Conservation (phyloP, 2,113 vertebrate genomes). For the Neolamprologus ventralis region DNA sequence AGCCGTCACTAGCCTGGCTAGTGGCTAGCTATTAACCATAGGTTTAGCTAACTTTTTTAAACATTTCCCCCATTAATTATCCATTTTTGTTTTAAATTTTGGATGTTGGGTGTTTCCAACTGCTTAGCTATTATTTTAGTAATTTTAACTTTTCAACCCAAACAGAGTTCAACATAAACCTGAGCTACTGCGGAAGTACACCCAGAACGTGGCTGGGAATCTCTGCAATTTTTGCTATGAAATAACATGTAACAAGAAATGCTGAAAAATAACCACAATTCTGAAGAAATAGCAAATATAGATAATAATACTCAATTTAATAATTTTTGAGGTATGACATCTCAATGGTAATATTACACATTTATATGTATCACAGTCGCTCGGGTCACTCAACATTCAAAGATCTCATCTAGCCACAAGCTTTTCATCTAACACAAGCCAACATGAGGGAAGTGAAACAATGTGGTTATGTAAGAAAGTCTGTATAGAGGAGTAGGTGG, state of each 20-base stretch:
- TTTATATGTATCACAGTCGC: not conserved
- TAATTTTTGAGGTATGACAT: not conserved
- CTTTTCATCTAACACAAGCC: conserved; percentile 8
- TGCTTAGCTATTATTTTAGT: not conserved
- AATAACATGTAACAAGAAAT: not conserved
- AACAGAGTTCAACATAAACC: accelerated
- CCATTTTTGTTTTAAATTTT: not conserved
- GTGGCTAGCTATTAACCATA: not conserved
- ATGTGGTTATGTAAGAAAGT: conserved; percentile 32
- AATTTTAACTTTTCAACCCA: not conserved
- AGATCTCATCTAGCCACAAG: conserved; percentile 11
- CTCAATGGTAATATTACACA: not conserved
- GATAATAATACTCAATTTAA: not conserved
- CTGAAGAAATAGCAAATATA: not conserved
- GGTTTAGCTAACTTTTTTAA: not conserved
- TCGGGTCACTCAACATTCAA: not conserved
- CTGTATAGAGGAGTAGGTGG: not conserved
- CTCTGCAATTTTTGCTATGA: not conserved
- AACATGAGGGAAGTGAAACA: conserved; percentile 2
- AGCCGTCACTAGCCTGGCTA: not conserved
- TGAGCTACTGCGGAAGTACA: not conserved
- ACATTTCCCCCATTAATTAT: not conserved
- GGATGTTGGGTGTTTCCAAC: not conserved
- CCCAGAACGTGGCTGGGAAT: not conserved
- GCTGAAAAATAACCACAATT: not conserved